Conservation (phyloP, 2,113 vertebrate species). For the Aythya baeri region DNA sequence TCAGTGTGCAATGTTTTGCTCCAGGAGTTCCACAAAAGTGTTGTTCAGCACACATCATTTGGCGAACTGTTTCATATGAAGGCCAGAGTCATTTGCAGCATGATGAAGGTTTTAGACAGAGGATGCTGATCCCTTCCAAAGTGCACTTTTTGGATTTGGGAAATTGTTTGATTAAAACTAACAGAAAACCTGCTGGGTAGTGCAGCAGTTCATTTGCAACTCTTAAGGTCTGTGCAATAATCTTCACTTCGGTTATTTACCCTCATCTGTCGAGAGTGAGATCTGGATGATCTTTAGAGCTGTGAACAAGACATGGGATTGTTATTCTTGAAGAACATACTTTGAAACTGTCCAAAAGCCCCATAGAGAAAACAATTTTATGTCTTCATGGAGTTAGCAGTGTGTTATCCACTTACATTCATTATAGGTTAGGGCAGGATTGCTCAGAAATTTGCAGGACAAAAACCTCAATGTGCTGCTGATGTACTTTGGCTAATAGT, state of each 20-base stretch:
- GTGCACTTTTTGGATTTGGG: neutral
- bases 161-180: neutral
- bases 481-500: neutral
- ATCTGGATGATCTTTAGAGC: neutral
- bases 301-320: neutral
- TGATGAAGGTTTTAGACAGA: neutral
- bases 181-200: neutral
- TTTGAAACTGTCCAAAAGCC: neutral
- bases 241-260: slow-evolving; percentile 12
- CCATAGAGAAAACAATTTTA: neutral
- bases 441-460: slow-evolving; percentile 8
- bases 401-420: neutral
- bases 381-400: neutral
- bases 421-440: neutral
- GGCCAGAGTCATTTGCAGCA: rapidly evolving
- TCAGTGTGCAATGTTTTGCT: neutral
- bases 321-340: neutral
- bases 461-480: neutral
- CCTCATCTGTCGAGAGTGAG: neutral
- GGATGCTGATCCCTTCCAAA: neutral
- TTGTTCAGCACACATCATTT: neutral
- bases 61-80: neutral
- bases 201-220: neutral
- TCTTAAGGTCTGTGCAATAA: neutral
- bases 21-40: slow-evolving; percentile 11